These are phyloP conservation scores for Sesia apiformis DNA, from an alignment of 2,888 invertebrate species.

Conservation along the genomic window DNA sequence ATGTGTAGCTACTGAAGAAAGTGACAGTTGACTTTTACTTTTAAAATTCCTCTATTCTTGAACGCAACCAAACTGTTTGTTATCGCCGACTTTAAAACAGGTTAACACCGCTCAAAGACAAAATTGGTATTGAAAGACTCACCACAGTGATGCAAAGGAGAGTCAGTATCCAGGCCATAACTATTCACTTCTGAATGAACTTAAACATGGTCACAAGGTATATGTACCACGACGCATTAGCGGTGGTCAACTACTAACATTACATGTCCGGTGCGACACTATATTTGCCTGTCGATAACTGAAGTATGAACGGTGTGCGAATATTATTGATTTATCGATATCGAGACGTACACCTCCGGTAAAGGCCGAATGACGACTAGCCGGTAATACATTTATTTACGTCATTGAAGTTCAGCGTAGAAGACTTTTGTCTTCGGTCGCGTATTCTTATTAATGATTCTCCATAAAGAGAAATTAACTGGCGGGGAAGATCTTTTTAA, in stretches of 20 bases:
- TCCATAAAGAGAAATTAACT: no score
- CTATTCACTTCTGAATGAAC: conserved; percentile 16
- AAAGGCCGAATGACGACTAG: conserved; percentile 31
- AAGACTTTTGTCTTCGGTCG: no score
- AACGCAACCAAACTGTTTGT: neutral
- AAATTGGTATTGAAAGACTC: conserved; percentile 15
- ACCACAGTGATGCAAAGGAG: conserved; percentile 37
- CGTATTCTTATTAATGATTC: no score
- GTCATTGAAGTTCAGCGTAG: conserved; percentile 4
- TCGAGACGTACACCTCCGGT: conserved; percentile 26
- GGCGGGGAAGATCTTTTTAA: no score
- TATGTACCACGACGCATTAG: conserved; percentile 16
- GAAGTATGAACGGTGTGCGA: conserved; percentile 24
- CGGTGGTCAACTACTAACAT: conserved; percentile 18
- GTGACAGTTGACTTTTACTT: conserved; percentile 32
- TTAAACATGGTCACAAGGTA: conserved; percentile 18
- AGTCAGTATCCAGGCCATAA: conserved; percentile 42
- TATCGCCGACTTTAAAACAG: no score
- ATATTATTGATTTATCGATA: conserved; percentile 20
- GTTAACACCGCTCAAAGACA: no score
- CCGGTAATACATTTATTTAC: conserved; percentile 3
- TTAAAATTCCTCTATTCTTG: conserved; percentile 9
- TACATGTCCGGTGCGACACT: conserved; percentile 33
- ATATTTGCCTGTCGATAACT: conserved; percentile 26
- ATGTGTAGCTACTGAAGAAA: conserved; percentile 13